Base-by-base conservation (phyloP, 2,113 vertebrate genomes). In the Rhinogobius similis region DNA sequence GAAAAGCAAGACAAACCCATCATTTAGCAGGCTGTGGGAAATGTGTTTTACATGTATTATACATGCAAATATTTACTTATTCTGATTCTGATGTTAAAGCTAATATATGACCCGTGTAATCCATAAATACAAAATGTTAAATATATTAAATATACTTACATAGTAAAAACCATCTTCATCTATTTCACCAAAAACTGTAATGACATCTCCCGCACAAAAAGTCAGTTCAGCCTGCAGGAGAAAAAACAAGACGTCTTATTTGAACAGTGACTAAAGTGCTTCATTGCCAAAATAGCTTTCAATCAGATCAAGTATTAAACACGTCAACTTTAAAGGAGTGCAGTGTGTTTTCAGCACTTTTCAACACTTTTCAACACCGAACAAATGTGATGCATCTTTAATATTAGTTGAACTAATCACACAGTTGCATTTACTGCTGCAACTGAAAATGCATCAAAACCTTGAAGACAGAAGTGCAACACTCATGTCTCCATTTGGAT, bases 91-190 rank as follows among this genome's bases (percentile, higher is more conserved):
- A n/a, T n/a, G n/a, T n/a, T n/a, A n/a, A n/a, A 36, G 32, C 32
- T 36, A 36, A 36, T 36, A 5, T 7, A 8, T 36, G 32, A 36
- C 32, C 32, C 9, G 32, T 36, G 5, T 36, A 36, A 36, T 36
- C 32, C 5, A 36, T 5, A 8, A 36, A 12, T 41, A 41, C 43
- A 18, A 46, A 46, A 46, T 46, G 43, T 55, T 7, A 9, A 21
- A 3, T 29, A 20, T 32, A 32, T n/a, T 9, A 10, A 24, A 12
- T 0, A 2, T 74, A 96, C 98, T 98, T 84, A 98, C 98, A 1
- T 98, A 99, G 73, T 99, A 97, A 94, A 99, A 99, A 11, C 98
- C 98, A 72, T 99, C 98, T 92, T 99, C 98, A 70, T 99, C 98
- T 1, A 99, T 98, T 86, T 99, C 97, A 23, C 96, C 96, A 39